A percentile compares a stretch with the other conserved stretches of the same genome.
Evolutionary conservation across 2,113 vertebrate species (phyloP).

Genomic region (human): GRCh38 chr12:70784501-70785000

Average conservation of each 20-base stretch:
- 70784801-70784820: neutral
- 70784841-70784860: neutral
- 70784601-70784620: too few relatives aligned
- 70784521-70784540: too few relatives aligned
- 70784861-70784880: neutral
- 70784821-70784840: neutral
- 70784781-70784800: neutral
- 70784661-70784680: neutral
- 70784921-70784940: constrained; percentile 2
- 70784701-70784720: neutral
- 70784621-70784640: too few relatives aligned
- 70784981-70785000: neutral
- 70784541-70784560: too few relatives aligned
- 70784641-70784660: neutral
- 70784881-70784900: neutral
- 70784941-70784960: neutral
- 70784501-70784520: too few relatives aligned
- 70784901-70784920: neutral
- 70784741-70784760: neutral
- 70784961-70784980: neutral
- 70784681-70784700: neutral
- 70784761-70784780: neutral
- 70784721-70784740: neutral
- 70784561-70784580: too few relatives aligned
- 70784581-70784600: too few relatives aligned